Base-by-base conservation (phyloP, 2,797 vertebrate genomes). In the Eulemur coronatus region DNA sequence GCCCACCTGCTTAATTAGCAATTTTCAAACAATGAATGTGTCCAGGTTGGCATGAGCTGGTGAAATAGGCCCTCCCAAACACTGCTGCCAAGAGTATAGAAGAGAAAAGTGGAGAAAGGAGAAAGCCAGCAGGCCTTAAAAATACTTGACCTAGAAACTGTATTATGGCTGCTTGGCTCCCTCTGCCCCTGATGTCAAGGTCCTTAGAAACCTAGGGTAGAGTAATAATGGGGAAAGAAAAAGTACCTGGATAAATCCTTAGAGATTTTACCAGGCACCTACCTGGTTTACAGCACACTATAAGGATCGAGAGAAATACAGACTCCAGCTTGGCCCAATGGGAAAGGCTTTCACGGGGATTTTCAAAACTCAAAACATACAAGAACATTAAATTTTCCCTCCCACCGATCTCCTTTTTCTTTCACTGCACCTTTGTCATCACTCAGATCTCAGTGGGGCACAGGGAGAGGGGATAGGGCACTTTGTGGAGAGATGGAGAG, bases 101-200 rank as follows among this genome's bases (percentile, higher is more conserved):
- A 96, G 69, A 55, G 18, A 43, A 43, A 63, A 38, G 8, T 17
- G 9, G 15, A 50, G 38, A 55, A 88, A 80, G 61, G 35, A 87
- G 61, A 89, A 94, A 85, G 38, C 9, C 20, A 85, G n/a, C 13
- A 52, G 46, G 7, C 67, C 70, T 78, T 67, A 65, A 93, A 79
- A 63, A 90, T 38, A 94, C 76, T 87, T 78, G 93, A 93, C 92
- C 35, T 84, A 93, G 88, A 73, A 92, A 92, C 75, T 85, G 5
- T 76, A 84, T 84, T 65, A 75, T 22, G 22, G 57, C 38, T 94
- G 24, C 24, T 55, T 30, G 35, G 22, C 38, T 73, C 35, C 46
- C 90, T 76, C 17, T 94, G 82, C 43, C 52, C 41, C 50, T 75
- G 57, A 80, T 82, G 41, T 4, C 4, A 82, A 10, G 8, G 59